Percentiles rank a stretch among this genome's conserved stretches.
Conservation (phyloP, 2,113 vertebrate species). For the Drymodes brunneopygia region DNA sequence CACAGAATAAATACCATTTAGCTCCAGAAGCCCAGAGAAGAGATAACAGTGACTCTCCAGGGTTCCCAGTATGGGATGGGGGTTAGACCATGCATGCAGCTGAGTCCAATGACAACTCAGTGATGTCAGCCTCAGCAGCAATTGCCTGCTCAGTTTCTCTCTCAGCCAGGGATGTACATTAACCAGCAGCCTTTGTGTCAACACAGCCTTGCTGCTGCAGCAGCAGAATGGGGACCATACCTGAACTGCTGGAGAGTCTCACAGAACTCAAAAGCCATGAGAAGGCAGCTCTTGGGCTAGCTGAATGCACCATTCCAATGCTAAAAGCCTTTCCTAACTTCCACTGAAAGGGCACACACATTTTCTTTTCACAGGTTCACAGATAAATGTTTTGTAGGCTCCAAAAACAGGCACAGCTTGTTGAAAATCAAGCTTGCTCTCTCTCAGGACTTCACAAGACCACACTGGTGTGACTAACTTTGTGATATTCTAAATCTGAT, state of each 20-base stretch:
- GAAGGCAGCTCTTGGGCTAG: background rate
- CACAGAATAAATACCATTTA: constrained; percentile 27
- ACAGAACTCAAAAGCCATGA: background rate
- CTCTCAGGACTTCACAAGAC: background rate
- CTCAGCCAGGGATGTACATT: background rate
- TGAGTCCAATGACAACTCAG: constrained; percentile 22
- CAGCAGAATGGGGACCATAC: background rate
- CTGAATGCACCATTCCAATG: background rate
- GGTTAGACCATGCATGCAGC: background rate
- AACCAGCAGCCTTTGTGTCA: constrained; percentile 3
- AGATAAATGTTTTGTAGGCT: background rate
- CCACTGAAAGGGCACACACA: background rate
- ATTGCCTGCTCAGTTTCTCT: background rate
- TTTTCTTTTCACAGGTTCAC: background rate
- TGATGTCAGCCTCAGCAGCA: constrained; percentile 17
- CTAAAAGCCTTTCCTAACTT: background rate
- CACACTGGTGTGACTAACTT: constrained; percentile 34
- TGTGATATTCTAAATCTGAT: constrained; percentile 41
- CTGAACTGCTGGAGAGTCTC: background rate
- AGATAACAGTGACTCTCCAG: constrained; percentile 45
- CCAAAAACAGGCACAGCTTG: background rate
- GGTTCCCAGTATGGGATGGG: constrained; percentile 7
- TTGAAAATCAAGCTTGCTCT: background rate
- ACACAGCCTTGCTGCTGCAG: background rate
- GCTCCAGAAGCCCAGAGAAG: constrained; percentile 3